These are phyloP conservation scores for Hipparchia semele DNA, from an alignment of 2,888 invertebrate species.

Conservation along the genomic window DNA sequence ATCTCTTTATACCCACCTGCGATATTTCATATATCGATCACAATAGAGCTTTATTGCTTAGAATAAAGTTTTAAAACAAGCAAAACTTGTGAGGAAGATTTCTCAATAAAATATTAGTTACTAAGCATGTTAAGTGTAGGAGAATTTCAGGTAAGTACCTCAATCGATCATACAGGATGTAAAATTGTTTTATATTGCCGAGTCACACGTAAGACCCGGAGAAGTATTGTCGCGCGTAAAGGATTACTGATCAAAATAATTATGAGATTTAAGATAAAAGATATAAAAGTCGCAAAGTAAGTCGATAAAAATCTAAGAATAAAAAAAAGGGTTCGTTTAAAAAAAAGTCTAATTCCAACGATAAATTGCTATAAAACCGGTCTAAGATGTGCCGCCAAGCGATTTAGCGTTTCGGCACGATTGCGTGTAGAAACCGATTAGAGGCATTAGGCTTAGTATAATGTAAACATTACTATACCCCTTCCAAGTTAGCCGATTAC, in stretches of 20 bases:
- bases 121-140: background rate
- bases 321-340: background rate
- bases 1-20: conserved; percentile 58
- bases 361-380: background rate
- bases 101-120: background rate
- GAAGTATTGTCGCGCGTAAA: too few species aligned
- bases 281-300: background rate
- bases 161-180: too few species aligned
- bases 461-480: too few species aligned
- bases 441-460: too few species aligned
- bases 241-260: too few species aligned
- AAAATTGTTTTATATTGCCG: too few species aligned
- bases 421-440: too few species aligned
- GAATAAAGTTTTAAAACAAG: conserved; percentile 29
- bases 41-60: conserved; percentile 51
- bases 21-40: conserved; percentile 56
- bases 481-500: too few species aligned
- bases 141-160: background rate
- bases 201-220: background rate
- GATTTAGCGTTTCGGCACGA: too few species aligned
- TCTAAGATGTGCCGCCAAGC: background rate
- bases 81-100: conserved; percentile 17
- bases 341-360: background rate
- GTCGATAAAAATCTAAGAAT: background rate
- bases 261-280: too few species aligned